These are phyloP conservation scores for Paelopatides confundens DNA, from an alignment of 53 echinoderm and acorn worm species.

Conservation along the genomic window DNA sequence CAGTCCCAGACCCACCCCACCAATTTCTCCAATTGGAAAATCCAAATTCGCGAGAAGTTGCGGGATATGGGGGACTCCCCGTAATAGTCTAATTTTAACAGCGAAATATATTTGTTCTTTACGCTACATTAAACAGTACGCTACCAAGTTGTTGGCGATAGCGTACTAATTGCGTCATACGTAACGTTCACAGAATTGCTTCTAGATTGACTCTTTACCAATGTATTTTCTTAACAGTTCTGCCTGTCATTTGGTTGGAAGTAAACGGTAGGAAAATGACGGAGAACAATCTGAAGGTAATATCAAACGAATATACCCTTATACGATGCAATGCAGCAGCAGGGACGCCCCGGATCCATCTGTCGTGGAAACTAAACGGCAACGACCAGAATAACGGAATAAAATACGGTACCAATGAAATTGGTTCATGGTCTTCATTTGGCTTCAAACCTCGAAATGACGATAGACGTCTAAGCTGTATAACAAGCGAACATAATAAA, in stretches of 20 bases:
- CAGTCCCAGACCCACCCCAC: too few relatives aligned
- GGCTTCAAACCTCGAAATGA: background rate
- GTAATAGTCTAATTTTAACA: too few relatives aligned
- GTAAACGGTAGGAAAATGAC: background rate
- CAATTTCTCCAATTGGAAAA: too few relatives aligned
- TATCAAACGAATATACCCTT: background rate
- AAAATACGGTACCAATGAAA: background rate
- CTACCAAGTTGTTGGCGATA: too few relatives aligned
- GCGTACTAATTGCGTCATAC: too few relatives aligned
- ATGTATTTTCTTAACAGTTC: background rate
- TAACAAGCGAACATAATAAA: background rate
- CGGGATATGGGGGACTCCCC: too few relatives aligned
- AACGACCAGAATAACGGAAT: background rate
- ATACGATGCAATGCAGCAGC: background rate
- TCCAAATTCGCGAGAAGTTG: too few relatives aligned
- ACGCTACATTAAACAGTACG: too few relatives aligned
- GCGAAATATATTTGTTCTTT: too few relatives aligned
- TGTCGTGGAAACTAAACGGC: background rate
- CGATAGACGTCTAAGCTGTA: background rate
- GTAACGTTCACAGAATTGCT: too few relatives aligned
- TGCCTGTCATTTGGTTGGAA: background rate
- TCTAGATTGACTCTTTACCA: too few relatives aligned
- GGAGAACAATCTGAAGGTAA: background rate
- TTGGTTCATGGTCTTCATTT: background rate
- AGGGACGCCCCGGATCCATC: background rate